Percentiles rank a stretch among this genome's conserved stretches.
These are phyloP conservation scores for Kuschelorhynchus macadamiae DNA, from an alignment of 2,888 invertebrate genomes.

Conservation along the genomic window DNA sequence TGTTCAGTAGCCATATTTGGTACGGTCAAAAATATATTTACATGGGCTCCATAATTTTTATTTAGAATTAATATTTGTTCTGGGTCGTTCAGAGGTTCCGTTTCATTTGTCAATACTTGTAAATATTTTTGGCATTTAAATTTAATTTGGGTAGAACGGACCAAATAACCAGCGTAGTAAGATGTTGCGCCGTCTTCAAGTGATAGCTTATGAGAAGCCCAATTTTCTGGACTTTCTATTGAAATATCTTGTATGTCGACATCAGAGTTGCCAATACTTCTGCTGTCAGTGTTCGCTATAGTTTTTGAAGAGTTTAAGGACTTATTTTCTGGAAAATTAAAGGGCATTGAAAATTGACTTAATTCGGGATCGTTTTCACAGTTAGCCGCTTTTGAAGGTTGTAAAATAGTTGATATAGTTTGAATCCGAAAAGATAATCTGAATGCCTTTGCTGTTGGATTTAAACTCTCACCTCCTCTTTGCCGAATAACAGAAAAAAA, in stretches of 20 bases:
- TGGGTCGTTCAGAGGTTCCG: too few relatives aligned
- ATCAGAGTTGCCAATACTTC: not conserved
- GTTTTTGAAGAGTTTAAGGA: constrained; percentile 2
- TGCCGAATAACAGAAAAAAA: too few relatives aligned
- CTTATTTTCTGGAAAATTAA: constrained; percentile 3
- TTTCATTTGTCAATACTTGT: not conserved
- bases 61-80: too few relatives aligned
- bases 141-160: not conserved
- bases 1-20: constrained; percentile 1
- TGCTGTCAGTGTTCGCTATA: constrained; percentile 1
- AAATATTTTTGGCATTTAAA: not conserved
- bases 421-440: constrained; percentile 7
- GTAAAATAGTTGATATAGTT: not conserved
- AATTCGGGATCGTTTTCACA: constrained; percentile 3
- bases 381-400: constrained; percentile 6
- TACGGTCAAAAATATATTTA: constrained; percentile 4
- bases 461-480: too few relatives aligned
- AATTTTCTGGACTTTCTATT: constrained; percentile 2
- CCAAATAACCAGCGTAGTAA: constrained; percentile 6
- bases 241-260: constrained; percentile 7
- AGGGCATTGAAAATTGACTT: too few relatives aligned
- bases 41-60: not conserved
- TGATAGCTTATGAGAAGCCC: not conserved
- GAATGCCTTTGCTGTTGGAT: too few relatives aligned
- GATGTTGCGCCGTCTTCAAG: constrained; percentile 3